phyloP scores from a whole-genome alignment of 2,797 vertebrate genomes.

The Carapus acus region DNA sequence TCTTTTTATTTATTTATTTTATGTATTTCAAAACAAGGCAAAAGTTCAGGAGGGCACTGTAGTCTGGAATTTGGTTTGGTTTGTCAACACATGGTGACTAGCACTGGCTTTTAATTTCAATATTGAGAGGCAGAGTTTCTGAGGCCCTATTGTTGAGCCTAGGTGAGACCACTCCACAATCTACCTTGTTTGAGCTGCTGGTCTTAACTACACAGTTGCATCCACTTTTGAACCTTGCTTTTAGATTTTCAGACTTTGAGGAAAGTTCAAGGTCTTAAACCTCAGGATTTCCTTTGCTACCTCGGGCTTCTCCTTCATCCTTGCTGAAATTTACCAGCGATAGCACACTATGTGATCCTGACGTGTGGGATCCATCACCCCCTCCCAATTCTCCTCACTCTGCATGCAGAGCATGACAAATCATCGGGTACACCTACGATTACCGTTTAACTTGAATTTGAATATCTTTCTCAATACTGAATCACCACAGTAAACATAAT shows the following conservation, averaged over 20 bases:
- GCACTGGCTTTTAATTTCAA: slow-evolving; percentile 28
- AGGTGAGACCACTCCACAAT: slow-evolving; percentile 10
- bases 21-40: slow-evolving; percentile 6
- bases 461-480: too few relatives aligned
- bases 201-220: slow-evolving; percentile 26
- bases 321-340: not conserved
- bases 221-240: slow-evolving; percentile 47
- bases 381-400: not conserved
- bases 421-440: not conserved
- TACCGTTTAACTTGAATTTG: too few relatives aligned
- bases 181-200: slow-evolving; percentile 35
- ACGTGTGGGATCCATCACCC: too few relatives aligned
- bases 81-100: slow-evolving; percentile 17
- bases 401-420: not conserved
- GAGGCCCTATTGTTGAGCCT: slow-evolving; percentile 37
- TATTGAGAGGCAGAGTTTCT: slow-evolving; percentile 32
- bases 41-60: slow-evolving; percentile 26
- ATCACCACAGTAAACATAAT: too few relatives aligned
- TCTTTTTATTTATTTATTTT: too few relatives aligned
- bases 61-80: slow-evolving; percentile 38
- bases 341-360: too few relatives aligned
- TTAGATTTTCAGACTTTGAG: slow-evolving; percentile 32
- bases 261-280: slow-evolving; percentile 17
- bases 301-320: slow-evolving; percentile 17
- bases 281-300: slow-evolving; percentile 30